Percentiles rank a stretch among this genome's conserved stretches.
Conservation (phyloP, 2,113 vertebrate genomes). For the Chloroceryle aenea region DNA sequence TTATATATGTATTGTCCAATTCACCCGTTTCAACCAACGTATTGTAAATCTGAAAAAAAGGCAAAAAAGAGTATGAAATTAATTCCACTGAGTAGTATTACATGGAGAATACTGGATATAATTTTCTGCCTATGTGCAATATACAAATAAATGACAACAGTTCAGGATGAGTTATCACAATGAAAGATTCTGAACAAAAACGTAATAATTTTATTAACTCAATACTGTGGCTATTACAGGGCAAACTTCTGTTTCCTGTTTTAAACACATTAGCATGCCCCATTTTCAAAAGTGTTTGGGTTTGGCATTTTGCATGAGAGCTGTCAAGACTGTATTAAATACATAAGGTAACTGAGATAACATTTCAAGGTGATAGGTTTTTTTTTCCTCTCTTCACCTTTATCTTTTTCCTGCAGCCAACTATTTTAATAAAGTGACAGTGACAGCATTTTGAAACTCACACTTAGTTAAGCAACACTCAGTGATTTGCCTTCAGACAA, state of each 20-base stretch:
- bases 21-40: conserved; percentile 90
- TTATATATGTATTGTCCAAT: conserved; percentile 93
- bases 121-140: not conserved
- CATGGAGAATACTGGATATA: not conserved
- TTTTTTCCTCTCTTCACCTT: not conserved
- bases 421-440: not conserved
- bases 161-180: not conserved
- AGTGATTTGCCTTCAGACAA: not conserved
- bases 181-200: not conserved
- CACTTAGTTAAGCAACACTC: not conserved
- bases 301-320: not conserved
- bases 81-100: not conserved
- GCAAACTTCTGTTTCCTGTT: not conserved
- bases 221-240: not conserved
- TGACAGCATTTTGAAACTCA: not conserved
- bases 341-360: not conserved
- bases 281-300: not conserved
- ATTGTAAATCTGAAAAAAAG: conserved; percentile 85
- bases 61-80: not conserved
- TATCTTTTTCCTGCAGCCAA: not conserved
- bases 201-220: not conserved
- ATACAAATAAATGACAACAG: not conserved
- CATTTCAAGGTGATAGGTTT: not conserved
- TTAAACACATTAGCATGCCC: not conserved
- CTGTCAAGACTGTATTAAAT: not conserved